Percentiles rank a stretch among this genome's conserved stretches.
Conservation (phyloP, 2,888 invertebrate genomes). For the Lamellibrachia satsuma region DNA sequence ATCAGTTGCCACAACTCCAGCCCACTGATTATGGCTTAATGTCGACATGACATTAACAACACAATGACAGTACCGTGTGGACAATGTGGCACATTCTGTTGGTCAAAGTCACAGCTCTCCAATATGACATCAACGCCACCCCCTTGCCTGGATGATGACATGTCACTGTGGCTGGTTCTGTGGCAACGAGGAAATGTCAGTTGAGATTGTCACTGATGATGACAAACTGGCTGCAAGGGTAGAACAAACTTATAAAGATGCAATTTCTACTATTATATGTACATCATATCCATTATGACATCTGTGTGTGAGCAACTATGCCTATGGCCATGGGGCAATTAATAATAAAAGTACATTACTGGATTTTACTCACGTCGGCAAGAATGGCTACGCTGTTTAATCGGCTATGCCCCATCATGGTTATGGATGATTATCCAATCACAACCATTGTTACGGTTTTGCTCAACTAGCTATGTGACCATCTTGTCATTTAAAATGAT, state of each 20-base stretch:
- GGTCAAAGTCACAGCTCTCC: conserved; percentile 18
- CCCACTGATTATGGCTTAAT: too few species aligned
- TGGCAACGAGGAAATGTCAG: not conserved
- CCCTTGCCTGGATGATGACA: not conserved
- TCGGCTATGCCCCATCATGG: too few species aligned
- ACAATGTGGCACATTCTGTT: not conserved
- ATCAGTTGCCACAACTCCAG: too few species aligned
- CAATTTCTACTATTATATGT: not conserved
- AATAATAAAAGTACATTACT: too few species aligned
- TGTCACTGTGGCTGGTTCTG: not conserved
- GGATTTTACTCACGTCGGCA: too few species aligned
- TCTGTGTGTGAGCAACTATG: not conserved
- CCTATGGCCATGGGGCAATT: too few species aligned
- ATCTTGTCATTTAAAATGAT: too few species aligned
- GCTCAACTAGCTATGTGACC: too few species aligned
- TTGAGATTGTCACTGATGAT: not conserved
- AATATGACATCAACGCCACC: conserved; percentile 21
- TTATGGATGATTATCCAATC: too few species aligned
- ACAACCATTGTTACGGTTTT: too few species aligned
- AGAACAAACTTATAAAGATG: not conserved
- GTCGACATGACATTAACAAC: too few species aligned
- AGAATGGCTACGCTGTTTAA: too few species aligned
- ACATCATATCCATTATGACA: not conserved
- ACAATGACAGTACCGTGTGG: not conserved
- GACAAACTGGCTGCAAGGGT: not conserved